phyloP scores from a whole-genome alignment of 2,888 invertebrate genomes.

The Drosophila setosimentum region DNA sequence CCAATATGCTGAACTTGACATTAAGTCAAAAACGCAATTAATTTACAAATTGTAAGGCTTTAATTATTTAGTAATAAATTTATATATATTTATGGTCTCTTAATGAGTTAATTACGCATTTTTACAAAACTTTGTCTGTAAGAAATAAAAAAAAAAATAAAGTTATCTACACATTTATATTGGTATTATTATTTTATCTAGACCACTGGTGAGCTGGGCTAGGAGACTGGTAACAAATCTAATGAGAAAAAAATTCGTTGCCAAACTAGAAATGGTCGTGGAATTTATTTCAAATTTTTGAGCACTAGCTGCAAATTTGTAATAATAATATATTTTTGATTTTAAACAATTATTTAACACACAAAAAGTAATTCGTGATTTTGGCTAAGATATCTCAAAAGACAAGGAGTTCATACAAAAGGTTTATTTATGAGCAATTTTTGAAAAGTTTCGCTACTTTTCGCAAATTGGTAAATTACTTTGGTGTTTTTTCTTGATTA shows the following conservation, averaged over 20 bases:
- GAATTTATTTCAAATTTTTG: neutral
- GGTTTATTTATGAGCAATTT: too few species aligned
- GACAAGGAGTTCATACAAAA: neutral
- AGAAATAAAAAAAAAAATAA: too few species aligned
- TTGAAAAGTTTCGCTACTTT: too few species aligned
- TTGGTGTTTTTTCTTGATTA: too few species aligned
- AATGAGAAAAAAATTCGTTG: neutral
- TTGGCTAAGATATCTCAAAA: too few species aligned
- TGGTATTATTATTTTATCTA: too few species aligned
- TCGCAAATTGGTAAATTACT: too few species aligned
- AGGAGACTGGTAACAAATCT: neutral
- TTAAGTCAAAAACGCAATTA: constrained; percentile 17
- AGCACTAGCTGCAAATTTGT: neutral
- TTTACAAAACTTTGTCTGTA: too few species aligned
- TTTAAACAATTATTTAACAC: neutral
- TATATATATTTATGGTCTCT: too few species aligned
- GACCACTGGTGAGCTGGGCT: neutral
- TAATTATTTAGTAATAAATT: neutral
- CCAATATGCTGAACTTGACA: constrained; percentile 38
- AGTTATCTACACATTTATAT: too few species aligned
- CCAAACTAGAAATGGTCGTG: neutral
- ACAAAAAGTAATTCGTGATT: too few species aligned
- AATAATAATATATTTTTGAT: neutral
- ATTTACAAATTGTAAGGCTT: constrained; percentile 9
- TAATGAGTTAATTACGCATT: neutral